Evolutionary conservation across 30 jellyfish, hydroid and myxozoan genomes (phyloP), one percentile per base, ranked within the genome.

Genomic region (Mastigias papua): DNA sequence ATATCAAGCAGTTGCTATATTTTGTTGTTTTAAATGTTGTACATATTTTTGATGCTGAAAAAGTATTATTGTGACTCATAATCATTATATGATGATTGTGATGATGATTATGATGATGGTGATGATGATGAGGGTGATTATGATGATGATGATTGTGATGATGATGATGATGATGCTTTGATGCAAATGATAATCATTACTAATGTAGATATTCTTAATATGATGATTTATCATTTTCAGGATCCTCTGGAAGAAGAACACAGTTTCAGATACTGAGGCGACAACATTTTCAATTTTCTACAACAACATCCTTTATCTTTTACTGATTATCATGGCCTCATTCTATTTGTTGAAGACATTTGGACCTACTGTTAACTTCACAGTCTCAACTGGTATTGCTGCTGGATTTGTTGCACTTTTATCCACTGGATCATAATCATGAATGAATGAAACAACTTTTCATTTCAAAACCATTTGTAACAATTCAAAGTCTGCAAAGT

Each of bases 251-350:
- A 95, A 95, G 96, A 95, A 95, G 84, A 95, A 95, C 84, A 95
- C 86, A 37, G 99, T 95, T 27, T 97, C 99, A 10, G 99, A 95
- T 73, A 95, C 99, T 7, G 99, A 95, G 58, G 99, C 99, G 21
- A 95, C 99, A 34, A 90, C 98, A 33, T 87, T 95, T 69, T 92
- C 99, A 13, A 95, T 95, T 64, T 90, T 95, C 95, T 95, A 95
- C 91, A 95, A 89, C 95, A 95, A 95, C 49, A 75, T 97, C 26
- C 90, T 95, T 62, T 95, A 85, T 63, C 70, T 95, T 89, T 81
- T 95, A 80, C 50, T 95, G 81, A 86, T 95, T 66, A 90, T 95
- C 34, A 69, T 86, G 34, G 86, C 97, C 0, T 95, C 99, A 32
- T 95, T 95, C 92, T 95, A 95, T 83, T 35, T 95, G 28, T 79